Evolutionary conservation across 2,113 vertebrate genomes (phyloP), one percentile per base, ranked within the genome.

Genomic region (Triplophysa siluroides): DNA sequence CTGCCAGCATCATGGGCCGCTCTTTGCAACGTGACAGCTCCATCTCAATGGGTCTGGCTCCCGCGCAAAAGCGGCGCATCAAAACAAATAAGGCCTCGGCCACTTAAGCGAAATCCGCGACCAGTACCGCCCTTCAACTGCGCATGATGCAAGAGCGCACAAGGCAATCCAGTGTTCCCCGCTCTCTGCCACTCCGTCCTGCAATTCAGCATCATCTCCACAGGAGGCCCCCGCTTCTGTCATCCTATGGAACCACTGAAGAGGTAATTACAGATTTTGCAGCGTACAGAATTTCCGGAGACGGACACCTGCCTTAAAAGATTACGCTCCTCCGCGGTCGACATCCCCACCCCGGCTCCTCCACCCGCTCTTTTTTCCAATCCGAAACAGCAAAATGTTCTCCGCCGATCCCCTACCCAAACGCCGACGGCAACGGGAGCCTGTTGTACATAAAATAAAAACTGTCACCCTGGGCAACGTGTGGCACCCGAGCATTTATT

Each of bases 361-460:
- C 77, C 79, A 21, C 52, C 84, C 38, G 81, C 68, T 77, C 80
- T 80, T 60, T 79, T 73, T 83, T 63, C 83, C 63, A 82, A 77
- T 82, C 65, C 76, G 63, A 75, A 43, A 26, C n/a, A 16, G 13
- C 19, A 18, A 75, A 62, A 74, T 19, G 18, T 29, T 58, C 54
- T 61, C 33, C 38, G 52, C 71, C 21, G 19, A 77, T 74, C 78
- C 65, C 69, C 79, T 86, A 38, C 79, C 87, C 83, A 83, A 94
- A 94, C 94, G 95, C 95, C 92, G 94, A 93, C 94, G 95, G 96
- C 95, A 96, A 94, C 88, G 91, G 96, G 95, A 96, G 95, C 94
- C 95, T 96, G 95, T 94, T 96, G 96, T 96, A 96, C 96, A 96
- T 95, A 97, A 98, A 98, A 98, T 98, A 97, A 98, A 94, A 98